Evolutionary conservation across 1,140 invertebrate genomes (phyloP).

Genomic region (Hyles euphorbiae): DNA sequence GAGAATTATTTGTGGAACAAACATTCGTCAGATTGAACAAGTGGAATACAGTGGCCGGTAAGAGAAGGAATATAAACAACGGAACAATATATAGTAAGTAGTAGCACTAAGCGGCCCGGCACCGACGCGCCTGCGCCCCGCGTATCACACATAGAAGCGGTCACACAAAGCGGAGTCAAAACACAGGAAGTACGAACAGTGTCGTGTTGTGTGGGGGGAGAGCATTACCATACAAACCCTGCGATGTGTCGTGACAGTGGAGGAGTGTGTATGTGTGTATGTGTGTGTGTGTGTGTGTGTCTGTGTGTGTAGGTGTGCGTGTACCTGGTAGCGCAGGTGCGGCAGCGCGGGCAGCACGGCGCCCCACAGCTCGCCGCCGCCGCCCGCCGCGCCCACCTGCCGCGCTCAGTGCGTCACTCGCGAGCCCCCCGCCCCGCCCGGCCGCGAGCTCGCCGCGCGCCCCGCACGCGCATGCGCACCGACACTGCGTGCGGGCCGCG

Average conservation of each 20-base stretch:
- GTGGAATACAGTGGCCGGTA: too few relatives aligned
- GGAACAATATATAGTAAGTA: too few relatives aligned
- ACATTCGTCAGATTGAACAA: too few relatives aligned
- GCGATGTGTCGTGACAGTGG: neutral
- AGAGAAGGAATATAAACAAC: too few relatives aligned
- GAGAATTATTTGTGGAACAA: too few relatives aligned
- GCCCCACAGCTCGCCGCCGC: constrained; percentile 46
- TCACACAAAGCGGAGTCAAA: too few relatives aligned
- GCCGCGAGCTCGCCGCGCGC: constrained; percentile 1
- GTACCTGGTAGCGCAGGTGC: constrained; percentile 61
- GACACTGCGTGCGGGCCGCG: too few relatives aligned
- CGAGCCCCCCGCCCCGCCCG: neutral
- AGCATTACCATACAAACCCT: neutral
- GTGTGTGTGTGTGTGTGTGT: neutral
- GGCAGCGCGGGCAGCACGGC: constrained; percentile 57
- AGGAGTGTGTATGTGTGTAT: neutral
- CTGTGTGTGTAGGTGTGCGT: constrained; percentile 2
- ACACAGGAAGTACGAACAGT: neutral
- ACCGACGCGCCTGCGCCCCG: too few relatives aligned
- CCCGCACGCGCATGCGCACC: neutral
- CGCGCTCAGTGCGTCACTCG: constrained; percentile 11
- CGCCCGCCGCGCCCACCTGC: constrained; percentile 34
- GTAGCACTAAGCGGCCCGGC: too few relatives aligned
- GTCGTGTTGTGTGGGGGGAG: neutral
- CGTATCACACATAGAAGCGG: too few relatives aligned